Evolutionary conservation across 2,797 vertebrate species (phyloP).

Genomic region (Spizella passerina): DNA sequence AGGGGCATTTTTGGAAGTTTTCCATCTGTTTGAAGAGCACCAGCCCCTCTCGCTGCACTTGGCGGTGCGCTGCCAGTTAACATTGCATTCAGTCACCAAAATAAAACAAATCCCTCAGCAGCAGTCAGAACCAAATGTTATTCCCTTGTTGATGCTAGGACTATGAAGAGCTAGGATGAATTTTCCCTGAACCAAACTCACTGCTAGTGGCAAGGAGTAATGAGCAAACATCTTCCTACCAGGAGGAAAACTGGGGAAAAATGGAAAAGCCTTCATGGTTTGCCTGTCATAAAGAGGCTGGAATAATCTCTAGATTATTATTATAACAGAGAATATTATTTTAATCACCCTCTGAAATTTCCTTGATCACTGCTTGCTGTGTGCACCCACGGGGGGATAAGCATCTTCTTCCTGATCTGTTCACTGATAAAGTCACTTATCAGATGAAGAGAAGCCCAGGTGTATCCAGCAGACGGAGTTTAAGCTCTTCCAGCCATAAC

Average conservation of each 20-base stretch:
- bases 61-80: neutral
- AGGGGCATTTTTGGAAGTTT: neutral
- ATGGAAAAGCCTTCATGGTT: neutral
- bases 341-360: neutral
- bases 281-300: neutral
- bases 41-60: neutral
- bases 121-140: neutral
- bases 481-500: neutral
- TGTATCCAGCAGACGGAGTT: neutral
- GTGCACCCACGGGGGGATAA: accelerated
- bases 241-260: neutral
- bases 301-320: neutral
- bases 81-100: neutral
- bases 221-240: neutral
- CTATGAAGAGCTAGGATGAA: neutral
- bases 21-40: neutral
- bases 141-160: neutral
- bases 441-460: neutral
- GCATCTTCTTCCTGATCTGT: neutral
- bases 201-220: neutral
- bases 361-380: neutral
- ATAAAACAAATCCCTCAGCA: neutral
- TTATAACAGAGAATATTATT: neutral
- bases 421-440: neutral
- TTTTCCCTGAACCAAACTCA: neutral